Evolutionary conservation across 2,113 vertebrate species (phyloP).

Genomic region (Gambusia affinis): DNA sequence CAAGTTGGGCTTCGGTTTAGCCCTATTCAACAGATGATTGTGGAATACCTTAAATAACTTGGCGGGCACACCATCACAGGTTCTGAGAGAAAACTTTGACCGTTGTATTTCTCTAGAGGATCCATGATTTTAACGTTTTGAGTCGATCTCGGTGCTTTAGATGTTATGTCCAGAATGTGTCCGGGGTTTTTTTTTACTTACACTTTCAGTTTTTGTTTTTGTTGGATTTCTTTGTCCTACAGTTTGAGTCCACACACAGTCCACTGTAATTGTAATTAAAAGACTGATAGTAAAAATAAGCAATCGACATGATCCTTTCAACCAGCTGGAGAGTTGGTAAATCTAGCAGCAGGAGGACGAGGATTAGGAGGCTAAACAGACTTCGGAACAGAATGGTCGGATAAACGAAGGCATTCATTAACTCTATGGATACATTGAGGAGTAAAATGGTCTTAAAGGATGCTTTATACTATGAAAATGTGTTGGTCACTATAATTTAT

Average conservation of each 20-base stretch:
- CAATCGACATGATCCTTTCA: neutral
- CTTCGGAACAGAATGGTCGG: neutral
- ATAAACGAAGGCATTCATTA: neutral
- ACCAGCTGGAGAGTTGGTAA: neutral
- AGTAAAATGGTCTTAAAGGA: neutral
- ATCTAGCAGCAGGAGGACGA: neutral
- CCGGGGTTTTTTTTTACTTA: neutral
- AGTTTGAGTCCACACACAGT: neutral
- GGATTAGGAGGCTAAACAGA: neutral
- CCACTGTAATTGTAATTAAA: neutral
- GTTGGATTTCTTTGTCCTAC: neutral
- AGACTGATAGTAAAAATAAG: neutral
- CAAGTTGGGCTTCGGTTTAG: conserved; percentile 41
- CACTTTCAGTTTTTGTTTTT: neutral
- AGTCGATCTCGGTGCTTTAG: neutral
- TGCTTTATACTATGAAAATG: neutral
- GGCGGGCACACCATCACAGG: conserved; percentile 10
- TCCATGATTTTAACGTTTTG: neutral
- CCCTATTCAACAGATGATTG: conserved; percentile 52
- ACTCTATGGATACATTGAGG: neutral
- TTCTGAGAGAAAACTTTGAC: conserved; percentile 27
- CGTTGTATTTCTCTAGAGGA: conserved; percentile 2
- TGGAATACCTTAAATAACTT: conserved; percentile 38
- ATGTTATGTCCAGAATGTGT: neutral
- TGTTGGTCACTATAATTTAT: too few species aligned